Conservation (phyloP, 2,113 vertebrate genomes). For the Rhea pennata region DNA sequence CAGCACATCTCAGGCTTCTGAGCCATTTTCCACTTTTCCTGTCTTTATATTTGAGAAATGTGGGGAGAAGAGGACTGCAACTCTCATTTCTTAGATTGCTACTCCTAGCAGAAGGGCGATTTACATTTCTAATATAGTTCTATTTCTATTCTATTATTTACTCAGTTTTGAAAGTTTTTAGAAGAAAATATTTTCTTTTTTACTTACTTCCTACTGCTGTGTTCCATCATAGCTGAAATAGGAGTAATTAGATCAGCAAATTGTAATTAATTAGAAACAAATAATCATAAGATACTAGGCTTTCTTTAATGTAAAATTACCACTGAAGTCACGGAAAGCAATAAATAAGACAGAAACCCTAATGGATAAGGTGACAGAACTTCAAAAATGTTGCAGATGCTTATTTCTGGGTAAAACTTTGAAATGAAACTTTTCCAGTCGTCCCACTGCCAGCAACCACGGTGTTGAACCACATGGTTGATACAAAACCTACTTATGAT, state of each 20-base stretch:
- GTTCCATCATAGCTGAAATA: conserved; percentile 4
- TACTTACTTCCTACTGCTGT: not conserved
- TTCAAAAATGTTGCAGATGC: not conserved
- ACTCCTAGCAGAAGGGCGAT: not conserved
- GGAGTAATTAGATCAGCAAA: conserved; percentile 41
- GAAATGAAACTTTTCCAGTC: not conserved
- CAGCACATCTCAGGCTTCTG: conserved; percentile 17
- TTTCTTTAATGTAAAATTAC: conserved; percentile 6
- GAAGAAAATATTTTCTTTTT: not conserved
- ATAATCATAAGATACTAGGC: not conserved
- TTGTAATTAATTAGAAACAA: conserved; percentile 38
- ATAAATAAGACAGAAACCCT: not conserved
- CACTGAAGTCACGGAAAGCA: not conserved
- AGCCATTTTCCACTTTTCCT: not conserved
- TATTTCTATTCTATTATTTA: not conserved
- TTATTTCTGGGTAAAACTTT: not conserved
- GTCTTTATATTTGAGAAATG: not conserved
- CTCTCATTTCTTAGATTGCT: conserved; percentile 6
- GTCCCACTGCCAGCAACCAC: not conserved
- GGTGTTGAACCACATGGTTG: not conserved
- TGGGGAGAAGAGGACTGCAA: not conserved
- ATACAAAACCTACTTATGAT: not conserved
- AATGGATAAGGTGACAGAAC: not conserved
- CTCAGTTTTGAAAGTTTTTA: not conserved
- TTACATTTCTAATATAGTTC: not conserved